These are phyloP conservation scores for Ispidina lecontei DNA, from an alignment of 2,797 vertebrate genomes.

Conservation along the genomic window DNA sequence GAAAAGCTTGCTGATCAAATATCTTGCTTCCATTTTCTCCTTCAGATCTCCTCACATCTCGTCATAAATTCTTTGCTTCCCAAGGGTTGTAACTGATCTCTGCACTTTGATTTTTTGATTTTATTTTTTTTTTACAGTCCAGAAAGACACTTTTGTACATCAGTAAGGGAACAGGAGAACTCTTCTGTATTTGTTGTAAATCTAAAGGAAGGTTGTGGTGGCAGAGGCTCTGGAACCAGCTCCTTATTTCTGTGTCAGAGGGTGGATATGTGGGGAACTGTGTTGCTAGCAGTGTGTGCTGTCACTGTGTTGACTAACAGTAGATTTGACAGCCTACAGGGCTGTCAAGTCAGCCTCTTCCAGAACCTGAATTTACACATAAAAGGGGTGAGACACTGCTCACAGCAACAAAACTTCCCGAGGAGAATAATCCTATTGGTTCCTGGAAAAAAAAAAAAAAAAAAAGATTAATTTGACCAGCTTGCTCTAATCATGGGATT, in stretches of 20 bases:
- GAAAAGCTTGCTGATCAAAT: conserved; percentile 27
- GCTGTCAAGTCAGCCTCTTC: background rate
- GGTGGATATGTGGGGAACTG: background rate
- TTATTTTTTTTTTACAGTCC: background rate
- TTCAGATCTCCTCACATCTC: background rate
- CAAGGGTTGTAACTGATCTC: background rate
- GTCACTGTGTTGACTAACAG: background rate
- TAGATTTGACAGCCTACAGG: background rate
- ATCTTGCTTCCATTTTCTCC: background rate
- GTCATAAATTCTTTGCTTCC: background rate
- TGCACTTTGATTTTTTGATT: background rate
- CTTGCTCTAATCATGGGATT: background rate
- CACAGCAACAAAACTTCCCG: background rate
- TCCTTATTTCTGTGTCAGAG: background rate
- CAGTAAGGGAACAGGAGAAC: background rate
- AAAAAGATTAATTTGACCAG: background rate
- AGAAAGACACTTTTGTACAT: background rate
- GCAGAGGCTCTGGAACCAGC: background rate
- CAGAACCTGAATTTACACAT: background rate
- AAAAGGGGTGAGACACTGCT: background rate
- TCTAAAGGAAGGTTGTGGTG: background rate
- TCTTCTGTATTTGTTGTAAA: background rate
- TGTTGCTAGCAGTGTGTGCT: background rate
- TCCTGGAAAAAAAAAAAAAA: background rate
- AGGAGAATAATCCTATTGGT: background rate